phyloP scores from a whole-genome alignment of 2,888 invertebrate genomes.

The Chalcosyrphus nemorum region DNA sequence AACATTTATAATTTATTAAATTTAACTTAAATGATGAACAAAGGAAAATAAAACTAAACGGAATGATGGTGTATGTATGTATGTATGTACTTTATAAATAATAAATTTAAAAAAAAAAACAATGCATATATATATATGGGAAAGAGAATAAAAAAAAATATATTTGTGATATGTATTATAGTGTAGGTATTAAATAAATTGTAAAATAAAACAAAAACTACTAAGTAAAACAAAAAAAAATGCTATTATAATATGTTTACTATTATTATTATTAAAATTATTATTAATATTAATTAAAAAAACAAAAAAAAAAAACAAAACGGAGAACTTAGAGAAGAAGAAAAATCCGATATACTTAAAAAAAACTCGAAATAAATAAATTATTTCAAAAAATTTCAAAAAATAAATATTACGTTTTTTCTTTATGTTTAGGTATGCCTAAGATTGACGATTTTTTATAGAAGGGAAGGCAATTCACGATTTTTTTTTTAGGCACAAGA shows the following conservation, averaged over 20 bases:
- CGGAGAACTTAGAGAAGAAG: conserved; percentile 43
- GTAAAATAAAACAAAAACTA: conserved; percentile 68
- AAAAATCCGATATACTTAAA: conserved; percentile 62
- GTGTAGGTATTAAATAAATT: conserved; percentile 73
- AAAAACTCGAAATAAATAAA: conserved; percentile 67
- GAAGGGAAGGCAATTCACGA: conserved; percentile 4
- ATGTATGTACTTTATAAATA: conserved; percentile 52
- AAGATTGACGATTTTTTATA: neutral
- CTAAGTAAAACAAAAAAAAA: conserved; percentile 64
- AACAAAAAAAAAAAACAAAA: conserved; percentile 18
- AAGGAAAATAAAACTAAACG: conserved; percentile 18
- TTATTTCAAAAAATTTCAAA: conserved; percentile 69
- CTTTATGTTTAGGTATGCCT: too few relatives aligned
- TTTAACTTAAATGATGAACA: conserved; percentile 26
- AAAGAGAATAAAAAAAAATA: conserved; percentile 69
- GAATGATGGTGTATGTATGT: conserved; percentile 39
- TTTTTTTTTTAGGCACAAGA: conserved; percentile 1
- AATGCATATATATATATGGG: conserved; percentile 55
- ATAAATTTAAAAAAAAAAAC: conserved; percentile 12
- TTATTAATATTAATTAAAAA: conserved; percentile 70
- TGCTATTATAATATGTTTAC: conserved; percentile 72
- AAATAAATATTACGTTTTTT: conserved; percentile 13
- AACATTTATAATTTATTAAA: conserved; percentile 58
- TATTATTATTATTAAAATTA: conserved; percentile 70
- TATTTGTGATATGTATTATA: conserved; percentile 74